A percentile compares a stretch with the other conserved stretches of the same genome.
phyloP scores from a whole-genome alignment of 2,113 vertebrate genomes.

The Heliornis fulica region DNA sequence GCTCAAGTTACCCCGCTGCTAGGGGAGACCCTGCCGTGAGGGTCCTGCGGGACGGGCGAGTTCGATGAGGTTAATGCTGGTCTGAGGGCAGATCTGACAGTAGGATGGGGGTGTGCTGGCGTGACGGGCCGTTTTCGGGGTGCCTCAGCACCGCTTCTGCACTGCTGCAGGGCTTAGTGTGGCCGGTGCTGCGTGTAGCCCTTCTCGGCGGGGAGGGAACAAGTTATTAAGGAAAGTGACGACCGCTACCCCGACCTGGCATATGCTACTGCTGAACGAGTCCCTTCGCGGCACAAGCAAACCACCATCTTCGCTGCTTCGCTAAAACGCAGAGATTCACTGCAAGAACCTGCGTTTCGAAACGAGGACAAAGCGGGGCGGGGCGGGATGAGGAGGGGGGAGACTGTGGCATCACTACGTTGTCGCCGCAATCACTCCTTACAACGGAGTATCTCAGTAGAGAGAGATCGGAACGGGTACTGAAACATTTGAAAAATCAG shows the following conservation, averaged over 20 bases:
- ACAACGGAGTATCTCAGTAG: not conserved
- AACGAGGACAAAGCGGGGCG: too few relatives aligned
- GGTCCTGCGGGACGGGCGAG: not conserved
- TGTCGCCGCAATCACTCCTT: not conserved
- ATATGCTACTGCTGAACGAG: not conserved
- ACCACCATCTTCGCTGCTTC: accelerated
- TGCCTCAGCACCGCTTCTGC: not conserved
- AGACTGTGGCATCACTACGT: not conserved
- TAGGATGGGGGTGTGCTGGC: not conserved
- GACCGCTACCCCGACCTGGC: not conserved
- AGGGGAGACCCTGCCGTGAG: not conserved
- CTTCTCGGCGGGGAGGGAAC: not conserved
- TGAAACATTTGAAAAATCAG: not conserved
- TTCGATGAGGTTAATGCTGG: not conserved
- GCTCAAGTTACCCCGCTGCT: slow-evolving; percentile 56
- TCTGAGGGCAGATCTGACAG: not conserved
- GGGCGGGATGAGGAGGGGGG: too few relatives aligned
- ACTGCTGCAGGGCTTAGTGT: not conserved
- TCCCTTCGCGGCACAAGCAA: not conserved
- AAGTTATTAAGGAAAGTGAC: too few relatives aligned
- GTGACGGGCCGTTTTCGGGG: accelerated
- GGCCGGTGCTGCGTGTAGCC: not conserved
- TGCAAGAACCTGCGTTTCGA: too few relatives aligned
- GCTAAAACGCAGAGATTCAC: accelerated
- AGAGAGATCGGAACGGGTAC: not conserved